Evolutionary conservation across 2,113 vertebrate genomes (phyloP).

Genomic region (Hystrix brachyura): DNA sequence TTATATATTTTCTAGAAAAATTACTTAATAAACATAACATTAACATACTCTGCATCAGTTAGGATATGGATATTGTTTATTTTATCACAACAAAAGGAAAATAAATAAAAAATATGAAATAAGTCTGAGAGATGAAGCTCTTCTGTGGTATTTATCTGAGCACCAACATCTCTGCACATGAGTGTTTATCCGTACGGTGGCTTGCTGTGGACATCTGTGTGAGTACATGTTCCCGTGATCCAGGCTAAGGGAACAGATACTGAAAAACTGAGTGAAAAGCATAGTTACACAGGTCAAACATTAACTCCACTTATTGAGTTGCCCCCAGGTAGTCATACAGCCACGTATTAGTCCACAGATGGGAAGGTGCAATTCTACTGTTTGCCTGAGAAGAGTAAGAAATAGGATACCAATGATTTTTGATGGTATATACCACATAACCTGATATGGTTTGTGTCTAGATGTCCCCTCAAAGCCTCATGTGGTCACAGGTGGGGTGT

Average conservation of each 20-base stretch:
- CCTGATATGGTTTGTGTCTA: too few species aligned
- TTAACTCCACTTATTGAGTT: not conserved
- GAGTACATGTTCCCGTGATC: not conserved
- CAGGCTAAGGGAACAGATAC: not conserved
- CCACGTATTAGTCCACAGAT: not conserved
- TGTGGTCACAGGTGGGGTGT: too few species aligned
- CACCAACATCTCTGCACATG: not conserved
- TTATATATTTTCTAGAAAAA: not conserved
- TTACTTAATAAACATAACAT: not conserved
- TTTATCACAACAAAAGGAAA: not conserved
- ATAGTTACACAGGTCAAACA: not conserved
- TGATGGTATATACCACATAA: not conserved
- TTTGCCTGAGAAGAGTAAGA: not conserved
- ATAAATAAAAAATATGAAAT: not conserved
- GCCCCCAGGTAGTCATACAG: not conserved
- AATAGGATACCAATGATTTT: not conserved
- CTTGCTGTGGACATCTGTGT: rapidly evolving
- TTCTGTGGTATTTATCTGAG: not conserved
- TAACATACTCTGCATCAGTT: not conserved
- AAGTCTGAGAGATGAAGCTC: not conserved
- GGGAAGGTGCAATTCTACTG: not conserved
- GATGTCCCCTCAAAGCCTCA: too few species aligned
- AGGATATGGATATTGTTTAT: not conserved
- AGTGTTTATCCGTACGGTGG: not conserved
- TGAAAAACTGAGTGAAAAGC: not conserved